phyloP scores from a whole-genome alignment of 2,888 invertebrate genomes.

The Ophion ellenae region DNA sequence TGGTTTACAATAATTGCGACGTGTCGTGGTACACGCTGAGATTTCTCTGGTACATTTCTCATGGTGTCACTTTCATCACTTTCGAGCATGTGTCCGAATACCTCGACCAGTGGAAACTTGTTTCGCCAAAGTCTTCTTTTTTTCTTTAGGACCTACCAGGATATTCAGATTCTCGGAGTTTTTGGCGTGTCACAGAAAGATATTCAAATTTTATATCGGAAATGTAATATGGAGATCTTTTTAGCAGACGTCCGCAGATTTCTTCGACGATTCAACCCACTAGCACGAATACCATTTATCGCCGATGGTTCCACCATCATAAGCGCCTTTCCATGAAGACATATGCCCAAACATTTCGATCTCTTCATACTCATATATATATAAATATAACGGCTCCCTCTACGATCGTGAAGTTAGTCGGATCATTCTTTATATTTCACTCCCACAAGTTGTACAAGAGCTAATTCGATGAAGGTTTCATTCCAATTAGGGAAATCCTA shows the following conservation, averaged over 20 bases:
- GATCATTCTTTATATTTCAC: too few species aligned
- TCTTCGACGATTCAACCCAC: conserved; percentile 80
- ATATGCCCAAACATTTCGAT: background rate
- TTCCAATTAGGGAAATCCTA: too few species aligned
- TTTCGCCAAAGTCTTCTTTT: background rate
- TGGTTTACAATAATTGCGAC: background rate
- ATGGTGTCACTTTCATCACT: conserved; percentile 17
- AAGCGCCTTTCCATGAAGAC: background rate
- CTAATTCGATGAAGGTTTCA: too few species aligned
- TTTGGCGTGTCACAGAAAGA: conserved; percentile 18
- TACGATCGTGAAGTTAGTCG: background rate
- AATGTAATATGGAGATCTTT: conserved; percentile 1
- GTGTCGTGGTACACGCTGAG: background rate
- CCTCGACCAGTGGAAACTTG: conserved; percentile 41
- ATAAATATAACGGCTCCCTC: too few species aligned
- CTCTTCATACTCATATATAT: background rate
- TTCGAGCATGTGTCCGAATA: conserved; percentile 17
- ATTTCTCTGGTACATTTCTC: conserved; percentile 34
- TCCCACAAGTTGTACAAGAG: too few species aligned
- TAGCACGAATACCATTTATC: conserved; percentile 79
- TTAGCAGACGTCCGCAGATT: conserved; percentile 74
- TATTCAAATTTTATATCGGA: conserved; percentile 20
- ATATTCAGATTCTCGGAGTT: conserved; percentile 26
- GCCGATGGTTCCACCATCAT: conserved; percentile 69
- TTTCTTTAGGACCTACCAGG: conserved; percentile 14